These are phyloP conservation scores for Steinernema hermaphroditum DNA, from an alignment of 2,888 invertebrate genomes.

Conservation along the genomic window DNA sequence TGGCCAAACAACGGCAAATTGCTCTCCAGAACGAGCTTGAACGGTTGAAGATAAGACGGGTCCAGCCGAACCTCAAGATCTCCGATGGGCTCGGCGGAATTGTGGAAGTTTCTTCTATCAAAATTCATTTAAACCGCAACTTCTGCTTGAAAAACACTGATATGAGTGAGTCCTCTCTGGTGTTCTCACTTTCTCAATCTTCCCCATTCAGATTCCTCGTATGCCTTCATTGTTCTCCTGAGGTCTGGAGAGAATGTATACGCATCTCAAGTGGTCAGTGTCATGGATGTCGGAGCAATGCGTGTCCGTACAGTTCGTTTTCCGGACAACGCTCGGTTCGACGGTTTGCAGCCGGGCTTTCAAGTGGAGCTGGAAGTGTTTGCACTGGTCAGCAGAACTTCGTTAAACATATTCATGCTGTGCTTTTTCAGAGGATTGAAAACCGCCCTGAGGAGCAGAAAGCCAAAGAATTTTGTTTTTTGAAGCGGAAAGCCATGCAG, in stretches of 20 bases:
- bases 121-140: slow-evolving; percentile 12
- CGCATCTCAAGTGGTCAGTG: slow-evolving; percentile 26
- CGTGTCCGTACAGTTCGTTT: slow-evolving; percentile 21
- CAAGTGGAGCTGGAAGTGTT: background rate
- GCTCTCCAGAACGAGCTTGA: background rate
- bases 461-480: background rate
- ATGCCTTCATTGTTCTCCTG: slow-evolving; percentile 18
- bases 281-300: slow-evolving; percentile 17
- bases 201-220: slow-evolving; percentile 5
- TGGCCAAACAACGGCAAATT: background rate
- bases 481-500: background rate
- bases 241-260: slow-evolving; percentile 1
- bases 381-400: background rate
- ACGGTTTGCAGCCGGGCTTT: background rate
- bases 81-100: background rate
- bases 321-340: slow-evolving; percentile 11
- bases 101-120: slow-evolving; percentile 14
- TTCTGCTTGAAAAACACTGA: slow-evolving; percentile 24
- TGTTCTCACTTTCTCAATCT: background rate
- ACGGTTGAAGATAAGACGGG: background rate
- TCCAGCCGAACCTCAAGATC: background rate
- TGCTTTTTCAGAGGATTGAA: slow-evolving; percentile 2
- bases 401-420: background rate
- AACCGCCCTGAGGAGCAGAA: background rate
- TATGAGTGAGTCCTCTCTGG: background rate